phyloP scores from a whole-genome alignment of 2,113 vertebrate species.

The Thryonomys swinderianus region DNA sequence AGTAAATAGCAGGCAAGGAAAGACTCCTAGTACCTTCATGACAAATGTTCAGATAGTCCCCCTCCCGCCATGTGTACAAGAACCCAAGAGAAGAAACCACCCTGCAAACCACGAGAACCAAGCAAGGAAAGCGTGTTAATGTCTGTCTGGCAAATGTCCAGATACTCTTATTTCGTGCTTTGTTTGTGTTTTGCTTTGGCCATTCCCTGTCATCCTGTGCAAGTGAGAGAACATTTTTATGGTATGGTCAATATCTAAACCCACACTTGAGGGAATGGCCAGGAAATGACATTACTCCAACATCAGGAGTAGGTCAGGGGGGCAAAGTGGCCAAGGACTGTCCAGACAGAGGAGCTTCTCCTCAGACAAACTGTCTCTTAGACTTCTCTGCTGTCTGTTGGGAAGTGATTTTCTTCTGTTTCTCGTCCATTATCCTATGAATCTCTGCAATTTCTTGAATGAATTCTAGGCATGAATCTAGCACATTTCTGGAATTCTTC shows the following conservation, averaged over 20 bases:
- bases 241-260: neutral
- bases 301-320: neutral
- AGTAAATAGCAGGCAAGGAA: neutral
- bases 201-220: neutral
- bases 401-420: neutral
- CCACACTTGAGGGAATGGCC: neutral
- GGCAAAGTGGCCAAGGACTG: neutral
- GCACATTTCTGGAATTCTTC: slow-evolving; percentile 54
- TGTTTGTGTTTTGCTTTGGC: neutral
- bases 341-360: neutral
- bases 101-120: neutral
- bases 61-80: neutral
- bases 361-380: neutral
- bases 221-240: neutral
- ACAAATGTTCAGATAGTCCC: neutral
- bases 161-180: neutral
- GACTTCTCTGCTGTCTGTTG: neutral
- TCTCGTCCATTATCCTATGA: slow-evolving; percentile 25
- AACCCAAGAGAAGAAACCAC: slow-evolving; percentile 27
- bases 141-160: neutral
- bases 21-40: neutral
- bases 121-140: neutral
- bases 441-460: slow-evolving; percentile 60
- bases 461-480: slow-evolving; percentile 52
- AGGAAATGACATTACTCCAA: neutral